Evolutionary conservation across 2,797 vertebrate species (phyloP).

Genomic region (Monodelphis domestica): DNA sequence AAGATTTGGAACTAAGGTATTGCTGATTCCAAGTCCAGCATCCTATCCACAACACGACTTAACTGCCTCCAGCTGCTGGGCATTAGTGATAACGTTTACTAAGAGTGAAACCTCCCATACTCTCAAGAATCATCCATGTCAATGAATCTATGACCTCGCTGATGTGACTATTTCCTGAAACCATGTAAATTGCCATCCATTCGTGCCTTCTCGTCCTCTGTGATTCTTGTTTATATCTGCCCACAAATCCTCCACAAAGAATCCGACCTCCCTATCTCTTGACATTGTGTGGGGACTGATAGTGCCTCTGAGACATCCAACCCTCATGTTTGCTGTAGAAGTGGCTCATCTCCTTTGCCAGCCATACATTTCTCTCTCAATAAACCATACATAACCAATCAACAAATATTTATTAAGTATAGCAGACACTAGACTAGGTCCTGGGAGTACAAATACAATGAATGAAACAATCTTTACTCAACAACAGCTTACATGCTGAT

Average conservation of each 20-base stretch:
- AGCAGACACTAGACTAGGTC: neutral
- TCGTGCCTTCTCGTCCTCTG: neutral
- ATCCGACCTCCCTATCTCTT: neutral
- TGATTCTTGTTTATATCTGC: neutral
- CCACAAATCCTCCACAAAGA: neutral
- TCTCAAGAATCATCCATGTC: neutral
- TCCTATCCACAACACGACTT: neutral
- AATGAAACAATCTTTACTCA: neutral
- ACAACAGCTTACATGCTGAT: neutral
- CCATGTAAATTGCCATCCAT: neutral
- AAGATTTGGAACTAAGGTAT: neutral
- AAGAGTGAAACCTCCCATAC: neutral
- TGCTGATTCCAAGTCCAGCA: neutral
- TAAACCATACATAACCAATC: neutral
- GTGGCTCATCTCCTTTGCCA: neutral
- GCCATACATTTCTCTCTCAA: neutral
- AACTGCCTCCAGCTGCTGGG: neutral
- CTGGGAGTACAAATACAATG: neutral
- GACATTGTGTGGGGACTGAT: neutral
- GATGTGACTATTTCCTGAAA: neutral
- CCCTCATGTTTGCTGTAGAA: neutral
- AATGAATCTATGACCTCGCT: neutral
- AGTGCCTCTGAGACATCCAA: neutral
- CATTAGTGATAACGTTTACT: neutral
- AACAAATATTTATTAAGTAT: neutral